Base-by-base conservation (phyloP, 2,113 vertebrate genomes). In the Vidua chalybeata region DNA sequence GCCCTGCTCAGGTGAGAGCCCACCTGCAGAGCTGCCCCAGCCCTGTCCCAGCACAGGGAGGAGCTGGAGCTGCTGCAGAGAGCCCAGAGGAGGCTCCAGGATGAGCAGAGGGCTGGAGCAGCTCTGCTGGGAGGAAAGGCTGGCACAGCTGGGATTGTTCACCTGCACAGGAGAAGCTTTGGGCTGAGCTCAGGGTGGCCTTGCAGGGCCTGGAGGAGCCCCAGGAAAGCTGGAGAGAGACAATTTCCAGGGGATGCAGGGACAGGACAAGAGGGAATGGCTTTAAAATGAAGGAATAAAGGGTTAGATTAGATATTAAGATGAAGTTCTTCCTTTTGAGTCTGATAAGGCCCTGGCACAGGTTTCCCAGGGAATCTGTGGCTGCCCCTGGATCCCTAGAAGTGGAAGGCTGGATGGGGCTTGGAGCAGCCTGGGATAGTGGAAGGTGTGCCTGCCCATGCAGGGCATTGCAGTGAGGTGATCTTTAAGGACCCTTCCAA, bases 331-430 rank as follows among this genome's bases (percentile, higher is more conserved):
- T 58, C 43, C 1, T 1, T 31, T 13, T 2, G 31, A 67, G 3
- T 16, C 4, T 35, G 24, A 0, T 0, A 0, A 67, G n/a, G 16
- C 20, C 13, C 20, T 67, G 43, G 35, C 52, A 20, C 16, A 31
- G 24, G 26, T 0, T 86, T 3, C 8, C 26, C 21, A 51, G 26
- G 3, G 41, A 3, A 63, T 12, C 15, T 84, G 41, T 48, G 41
- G 18, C 27, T 68, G 6, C 7, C 17, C 51, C 30, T 61, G 46
- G n/a, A 52, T 15, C 27, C 28, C 17, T 54, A 28, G 52, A 23
- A 59, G 11, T 67, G 49, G 26, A 30, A 59, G 14, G 6, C 4
- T 59, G 66, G 45, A 30, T 51, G 19, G 24, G 15, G 30, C 14
- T n/a, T 4, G 12, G 35, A 23, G 15, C 12, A 61, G 0, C 15